Evolutionary conservation across 2,797 vertebrate genomes (phyloP).

Genomic region (Pseudomugil tenellus): DNA sequence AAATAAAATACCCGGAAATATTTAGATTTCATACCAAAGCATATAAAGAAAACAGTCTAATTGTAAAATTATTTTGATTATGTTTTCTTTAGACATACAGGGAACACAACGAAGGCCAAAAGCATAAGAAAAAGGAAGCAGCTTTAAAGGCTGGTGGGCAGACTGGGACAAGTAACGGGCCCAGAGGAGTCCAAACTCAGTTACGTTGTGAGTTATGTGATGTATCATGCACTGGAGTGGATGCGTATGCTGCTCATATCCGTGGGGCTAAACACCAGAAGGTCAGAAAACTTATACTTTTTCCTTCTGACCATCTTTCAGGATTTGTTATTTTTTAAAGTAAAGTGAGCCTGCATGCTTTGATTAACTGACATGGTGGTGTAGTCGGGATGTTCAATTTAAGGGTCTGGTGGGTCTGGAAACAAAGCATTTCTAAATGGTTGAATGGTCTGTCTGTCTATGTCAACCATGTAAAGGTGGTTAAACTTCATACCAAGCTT

Average conservation of each 20-base stretch:
- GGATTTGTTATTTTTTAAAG: constrained; percentile 10
- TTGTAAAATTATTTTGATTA: neutral
- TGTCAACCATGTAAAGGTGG: constrained; percentile 78
- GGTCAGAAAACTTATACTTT: constrained; percentile 61
- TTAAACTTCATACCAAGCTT: constrained; percentile 88
- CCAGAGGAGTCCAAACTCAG: constrained; percentile 76
- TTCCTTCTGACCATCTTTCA: neutral
- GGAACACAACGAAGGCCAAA: constrained; percentile 88
- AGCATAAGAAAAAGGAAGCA: constrained; percentile 88
- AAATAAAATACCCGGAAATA: neutral
- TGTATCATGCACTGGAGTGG: constrained; percentile 84
- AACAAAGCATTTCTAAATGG: constrained; percentile 34
- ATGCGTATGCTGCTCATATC: constrained; percentile 80
- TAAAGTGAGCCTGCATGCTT: constrained; percentile 2
- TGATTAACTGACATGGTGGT: constrained; percentile 3
- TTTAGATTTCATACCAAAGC: neutral
- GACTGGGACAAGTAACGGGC: constrained; percentile 65
- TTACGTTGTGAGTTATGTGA: constrained; percentile 86
- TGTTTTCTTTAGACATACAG: constrained; percentile 78
- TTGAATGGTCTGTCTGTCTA: constrained; percentile 34
- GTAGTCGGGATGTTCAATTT: constrained; percentile 32
- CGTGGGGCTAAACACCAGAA: constrained; percentile 85
- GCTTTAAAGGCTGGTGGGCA: constrained; percentile 79
- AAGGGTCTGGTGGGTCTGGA: constrained; percentile 39
- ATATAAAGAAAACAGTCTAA: neutral